Evolutionary conservation across 2,888 invertebrate genomes (phyloP), one percentile per base, ranked within the genome.

Genomic region (Cremastobaeus sp.): DNA sequence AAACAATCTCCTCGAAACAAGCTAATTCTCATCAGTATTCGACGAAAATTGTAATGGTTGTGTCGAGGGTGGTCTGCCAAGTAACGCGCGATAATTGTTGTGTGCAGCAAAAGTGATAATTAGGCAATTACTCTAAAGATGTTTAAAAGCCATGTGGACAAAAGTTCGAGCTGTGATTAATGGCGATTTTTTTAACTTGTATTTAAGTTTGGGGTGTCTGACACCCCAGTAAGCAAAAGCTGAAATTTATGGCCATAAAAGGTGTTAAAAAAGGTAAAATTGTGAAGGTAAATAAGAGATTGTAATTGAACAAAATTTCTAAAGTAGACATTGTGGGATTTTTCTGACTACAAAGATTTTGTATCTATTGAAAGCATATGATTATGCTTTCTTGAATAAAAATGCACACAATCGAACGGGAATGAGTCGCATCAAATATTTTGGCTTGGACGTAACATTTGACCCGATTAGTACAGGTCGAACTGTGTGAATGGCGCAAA

Each of bases 121-220:
- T 73, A 80, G 76, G 66, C 66, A 77, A 78, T 79, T 78, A 79
- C 77, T 59, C 65, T 62, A 62, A 68, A 76, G 75, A 65, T 69
- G 66, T 62, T 76, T 78, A 79, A 78, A 79, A 3, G 76, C 57
- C 76, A 79, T 77, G 77, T 78, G 76, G 76, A 77, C 79, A 76
- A 79, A 76, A 82, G 82, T 82, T 82, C 78, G 73, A 77, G 68
- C 74, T 73, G 79, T 83, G 84, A 85, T 85, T 77, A 79, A 85
- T 75, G 77, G 79, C 77, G 76, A 80, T 83, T 81, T 79, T 72
- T n/a, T n/a, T n/a, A n/a, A n/a, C n/a, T n/a, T n/a, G n/a, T n/a
- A n/a, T n/a, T n/a, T n/a, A n/a, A n/a, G n/a, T n/a, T n/a, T n/a
- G n/a, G n/a, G n/a, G n/a, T n/a, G n/a, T n/a, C n/a, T n/a, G n/a